Evolutionary conservation across 2,888 invertebrate species (phyloP).

Genomic region (Idaea biselata): DNA sequence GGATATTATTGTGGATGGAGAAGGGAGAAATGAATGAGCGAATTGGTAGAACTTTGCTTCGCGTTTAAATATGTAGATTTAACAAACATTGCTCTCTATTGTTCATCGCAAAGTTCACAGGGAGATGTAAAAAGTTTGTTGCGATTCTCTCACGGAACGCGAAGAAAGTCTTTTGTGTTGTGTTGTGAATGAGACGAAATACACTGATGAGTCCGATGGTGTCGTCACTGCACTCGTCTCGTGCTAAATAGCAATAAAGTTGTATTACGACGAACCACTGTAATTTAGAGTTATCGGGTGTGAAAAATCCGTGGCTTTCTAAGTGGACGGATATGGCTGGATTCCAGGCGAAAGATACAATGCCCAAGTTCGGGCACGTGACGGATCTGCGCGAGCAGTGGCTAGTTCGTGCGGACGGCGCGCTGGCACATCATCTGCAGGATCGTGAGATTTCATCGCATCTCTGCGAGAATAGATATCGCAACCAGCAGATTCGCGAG

Average conservation of each 20-base stretch:
- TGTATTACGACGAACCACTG: constrained; percentile 33
- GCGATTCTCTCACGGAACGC: constrained; percentile 60
- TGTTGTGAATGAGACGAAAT: constrained; percentile 31
- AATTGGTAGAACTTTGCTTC: constrained; percentile 29
- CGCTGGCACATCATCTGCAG: constrained; percentile 71
- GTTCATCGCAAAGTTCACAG: constrained; percentile 58
- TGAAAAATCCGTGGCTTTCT: constrained; percentile 36
- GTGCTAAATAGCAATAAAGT: constrained; percentile 39
- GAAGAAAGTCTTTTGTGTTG: constrained; percentile 64
- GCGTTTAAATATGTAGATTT: constrained; percentile 65
- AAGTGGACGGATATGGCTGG: constrained; percentile 57
- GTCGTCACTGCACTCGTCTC: constrained; percentile 38
- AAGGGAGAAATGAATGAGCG: constrained; percentile 49
- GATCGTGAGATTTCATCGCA: constrained; percentile 75
- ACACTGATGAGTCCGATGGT: constrained; percentile 25
- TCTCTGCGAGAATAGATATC: constrained; percentile 69
- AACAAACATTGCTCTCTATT: constrained; percentile 61
- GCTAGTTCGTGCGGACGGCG: constrained; percentile 72
- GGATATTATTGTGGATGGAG: constrained; percentile 19
- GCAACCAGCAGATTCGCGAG: constrained; percentile 75
- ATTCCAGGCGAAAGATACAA: constrained; percentile 66
- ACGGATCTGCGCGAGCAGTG: constrained; percentile 74
- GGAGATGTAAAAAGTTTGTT: constrained; percentile 59
- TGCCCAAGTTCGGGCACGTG: constrained; percentile 75
- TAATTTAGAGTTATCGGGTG: constrained; percentile 32